Percentiles rank a stretch among this genome's conserved stretches.
Conservation (phyloP, 2,888 invertebrate genomes). For the Eupithecia pulchellata region DNA sequence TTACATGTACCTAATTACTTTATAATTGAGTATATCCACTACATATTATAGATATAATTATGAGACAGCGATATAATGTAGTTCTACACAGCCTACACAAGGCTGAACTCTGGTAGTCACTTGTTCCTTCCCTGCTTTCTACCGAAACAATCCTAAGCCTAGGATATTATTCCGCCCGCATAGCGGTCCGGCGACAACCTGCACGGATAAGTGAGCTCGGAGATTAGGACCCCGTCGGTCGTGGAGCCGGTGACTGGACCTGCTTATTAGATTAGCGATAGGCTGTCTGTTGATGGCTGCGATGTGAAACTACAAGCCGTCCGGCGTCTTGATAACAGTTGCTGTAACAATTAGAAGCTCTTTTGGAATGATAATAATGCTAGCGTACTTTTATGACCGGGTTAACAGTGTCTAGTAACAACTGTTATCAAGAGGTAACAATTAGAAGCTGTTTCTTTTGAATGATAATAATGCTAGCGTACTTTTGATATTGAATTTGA, state of each 20-base stretch:
- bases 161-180: constrained; percentile 65
- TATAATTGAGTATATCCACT: too few species aligned
- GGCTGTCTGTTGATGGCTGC: constrained; percentile 6
- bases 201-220: constrained; percentile 56
- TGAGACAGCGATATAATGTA: too few species aligned
- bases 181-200: constrained; percentile 57
- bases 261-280: constrained; percentile 40
- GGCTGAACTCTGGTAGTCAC: not conserved
- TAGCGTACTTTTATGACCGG: not conserved
- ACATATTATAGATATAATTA: too few species aligned
- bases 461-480: not conserved
- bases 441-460: not conserved
- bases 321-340: not conserved
- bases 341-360: not conserved
- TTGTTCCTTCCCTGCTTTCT: constrained; percentile 16
- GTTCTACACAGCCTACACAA: too few species aligned
- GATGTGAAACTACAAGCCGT: not conserved
- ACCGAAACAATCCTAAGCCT: constrained; percentile 43
- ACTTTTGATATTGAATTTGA: not conserved
- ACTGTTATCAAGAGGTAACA: too few species aligned
- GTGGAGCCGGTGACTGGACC: constrained; percentile 34
- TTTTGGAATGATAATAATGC: not conserved
- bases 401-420: too few species aligned
- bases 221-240: constrained; percentile 48
- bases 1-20: too few species aligned